Evolutionary conservation across 2,888 invertebrate species (phyloP).

Genomic region (Magallana nippona): DNA sequence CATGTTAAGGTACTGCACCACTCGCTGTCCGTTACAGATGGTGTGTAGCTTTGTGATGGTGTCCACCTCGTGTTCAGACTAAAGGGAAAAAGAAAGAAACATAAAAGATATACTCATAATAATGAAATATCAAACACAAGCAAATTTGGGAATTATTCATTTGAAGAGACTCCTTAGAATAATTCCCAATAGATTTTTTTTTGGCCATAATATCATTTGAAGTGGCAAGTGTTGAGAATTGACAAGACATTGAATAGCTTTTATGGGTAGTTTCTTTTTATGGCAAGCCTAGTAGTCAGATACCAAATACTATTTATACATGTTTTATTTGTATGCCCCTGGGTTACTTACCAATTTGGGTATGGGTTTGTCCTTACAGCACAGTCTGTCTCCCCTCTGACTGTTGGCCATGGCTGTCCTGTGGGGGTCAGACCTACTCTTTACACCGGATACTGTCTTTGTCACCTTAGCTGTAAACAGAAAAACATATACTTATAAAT

Average conservation of each 20-base stretch:
- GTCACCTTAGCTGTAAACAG: slow-evolving; percentile 3
- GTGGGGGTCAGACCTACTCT: neutral
- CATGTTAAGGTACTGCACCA: slow-evolving; percentile 63
- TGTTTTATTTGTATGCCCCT: neutral
- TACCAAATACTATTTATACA: too few species aligned
- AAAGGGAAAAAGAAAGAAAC: slow-evolving; percentile 42
- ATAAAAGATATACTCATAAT: neutral
- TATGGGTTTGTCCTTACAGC: slow-evolving; percentile 16
- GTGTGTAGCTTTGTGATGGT: slow-evolving; percentile 67
- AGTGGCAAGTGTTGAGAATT: too few species aligned
- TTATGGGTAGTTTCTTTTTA: too few species aligned
- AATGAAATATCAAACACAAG: too few species aligned
- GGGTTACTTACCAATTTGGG: neutral
- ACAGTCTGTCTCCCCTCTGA: neutral
- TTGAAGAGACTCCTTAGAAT: too few species aligned
- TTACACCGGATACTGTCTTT: neutral
- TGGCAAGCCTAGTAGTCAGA: too few species aligned
- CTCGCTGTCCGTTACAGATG: slow-evolving; percentile 64
- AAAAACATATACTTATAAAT: too few species aligned
- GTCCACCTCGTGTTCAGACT: slow-evolving; percentile 67
- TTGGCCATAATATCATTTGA: too few species aligned
- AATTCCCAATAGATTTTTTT: too few species aligned
- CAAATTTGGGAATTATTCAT: too few species aligned
- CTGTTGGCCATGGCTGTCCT: neutral
- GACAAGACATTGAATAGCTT: too few species aligned